Percentiles rank a stretch among this genome's conserved stretches.
These are phyloP conservation scores for Odontamblyopus rebecca DNA, from an alignment of 2,797 vertebrate species.

Conservation along the genomic window DNA sequence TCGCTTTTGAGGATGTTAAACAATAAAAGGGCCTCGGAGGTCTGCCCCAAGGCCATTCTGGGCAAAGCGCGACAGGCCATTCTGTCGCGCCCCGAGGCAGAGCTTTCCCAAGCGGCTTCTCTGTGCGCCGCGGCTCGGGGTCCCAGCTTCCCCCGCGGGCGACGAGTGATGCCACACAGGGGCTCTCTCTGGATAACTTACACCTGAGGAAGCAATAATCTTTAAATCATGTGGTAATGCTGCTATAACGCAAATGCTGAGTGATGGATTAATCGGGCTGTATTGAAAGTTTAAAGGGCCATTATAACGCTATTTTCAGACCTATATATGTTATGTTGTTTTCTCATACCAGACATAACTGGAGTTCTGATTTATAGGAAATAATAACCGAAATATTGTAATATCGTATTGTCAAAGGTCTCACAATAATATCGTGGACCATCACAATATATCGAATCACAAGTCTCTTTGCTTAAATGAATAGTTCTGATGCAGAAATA, in stretches of 20 bases:
- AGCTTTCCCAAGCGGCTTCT: constrained; percentile 31
- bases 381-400: too few relatives aligned
- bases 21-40: constrained; percentile 46
- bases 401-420: too few relatives aligned
- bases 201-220: background rate
- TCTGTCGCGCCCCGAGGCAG: constrained; percentile 39
- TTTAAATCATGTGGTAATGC: background rate
- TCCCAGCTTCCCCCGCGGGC: constrained; percentile 19
- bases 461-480: too few relatives aligned
- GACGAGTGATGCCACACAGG: constrained; percentile 11
- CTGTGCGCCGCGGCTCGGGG: constrained; percentile 23
- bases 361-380: too few relatives aligned
- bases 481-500: too few relatives aligned
- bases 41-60: constrained; percentile 26
- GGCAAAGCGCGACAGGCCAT: constrained; percentile 9
- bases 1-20: constrained; percentile 60
- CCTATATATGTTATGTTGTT: too few relatives aligned
- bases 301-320: too few relatives aligned
- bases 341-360: too few relatives aligned
- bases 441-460: too few relatives aligned
- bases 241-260: background rate
- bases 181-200: background rate
- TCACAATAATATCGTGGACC: too few relatives aligned
- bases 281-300: too few relatives aligned
- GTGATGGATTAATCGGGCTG: background rate